These are phyloP conservation scores for Actinia equina DNA, from an alignment of 64 coral and sea anemone species.

Conservation along the genomic window DNA sequence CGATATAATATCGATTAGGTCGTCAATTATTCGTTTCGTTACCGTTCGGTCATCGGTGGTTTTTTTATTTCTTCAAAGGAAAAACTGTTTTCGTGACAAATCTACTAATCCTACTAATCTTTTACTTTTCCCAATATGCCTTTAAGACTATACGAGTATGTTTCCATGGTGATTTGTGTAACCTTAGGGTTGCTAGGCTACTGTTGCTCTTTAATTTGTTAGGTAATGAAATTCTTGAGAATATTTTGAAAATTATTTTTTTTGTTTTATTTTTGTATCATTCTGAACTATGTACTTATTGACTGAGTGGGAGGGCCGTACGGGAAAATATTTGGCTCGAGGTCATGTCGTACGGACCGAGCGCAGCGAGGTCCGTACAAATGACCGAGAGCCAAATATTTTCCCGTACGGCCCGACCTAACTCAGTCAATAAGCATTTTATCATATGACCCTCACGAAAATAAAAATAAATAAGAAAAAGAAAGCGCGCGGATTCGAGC, in stretches of 20 bases:
- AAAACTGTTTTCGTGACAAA: neutral
- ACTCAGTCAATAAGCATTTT: too few relatives aligned
- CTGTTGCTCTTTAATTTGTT: neutral
- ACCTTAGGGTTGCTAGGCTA: neutral
- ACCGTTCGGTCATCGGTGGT: neutral
- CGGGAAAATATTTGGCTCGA: too few relatives aligned
- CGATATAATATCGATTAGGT: neutral
- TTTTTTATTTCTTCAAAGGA: neutral
- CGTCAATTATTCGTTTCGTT: neutral
- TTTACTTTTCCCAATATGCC: neutral
- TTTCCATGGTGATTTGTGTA: neutral
- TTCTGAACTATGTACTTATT: too few relatives aligned
- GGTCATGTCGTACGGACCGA: too few relatives aligned
- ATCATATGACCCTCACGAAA: too few relatives aligned
- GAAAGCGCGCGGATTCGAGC: too few relatives aligned
- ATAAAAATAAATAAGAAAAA: too few relatives aligned
- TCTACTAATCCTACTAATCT: neutral
- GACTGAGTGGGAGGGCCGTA: too few relatives aligned
- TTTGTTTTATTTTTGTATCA: neutral
- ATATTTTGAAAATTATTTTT: neutral
- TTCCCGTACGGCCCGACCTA: too few relatives aligned
- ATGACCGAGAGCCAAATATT: too few relatives aligned
- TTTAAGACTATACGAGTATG: neutral
- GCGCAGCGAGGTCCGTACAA: too few relatives aligned
- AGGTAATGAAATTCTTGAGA: neutral